Evolutionary conservation across 1,140 invertebrate genomes (phyloP).

Genomic region (Formica selysi): DNA sequence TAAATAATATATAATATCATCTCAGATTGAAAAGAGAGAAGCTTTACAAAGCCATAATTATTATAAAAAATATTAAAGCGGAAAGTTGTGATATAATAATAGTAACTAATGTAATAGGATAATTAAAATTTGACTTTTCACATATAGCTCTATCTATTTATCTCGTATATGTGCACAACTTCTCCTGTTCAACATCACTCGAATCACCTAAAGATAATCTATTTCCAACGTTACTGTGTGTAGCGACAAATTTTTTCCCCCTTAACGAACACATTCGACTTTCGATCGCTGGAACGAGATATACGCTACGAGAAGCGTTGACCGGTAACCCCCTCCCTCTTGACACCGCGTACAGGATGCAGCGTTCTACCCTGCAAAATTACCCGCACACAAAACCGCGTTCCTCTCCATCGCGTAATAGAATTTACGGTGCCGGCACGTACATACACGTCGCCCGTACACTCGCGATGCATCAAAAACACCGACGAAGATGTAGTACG

Average conservation of each 20-base stretch:
- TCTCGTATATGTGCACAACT: neutral
- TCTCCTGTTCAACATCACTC: neutral
- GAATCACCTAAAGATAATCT: neutral
- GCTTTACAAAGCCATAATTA: neutral
- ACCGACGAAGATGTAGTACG: slow-evolving; percentile 57
- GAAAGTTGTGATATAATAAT: neutral
- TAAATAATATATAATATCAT: slow-evolving; percentile 7
- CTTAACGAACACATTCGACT: neutral
- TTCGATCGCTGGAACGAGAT: slow-evolving; percentile 44
- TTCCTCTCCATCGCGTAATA: slow-evolving; percentile 46
- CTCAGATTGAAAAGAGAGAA: neutral
- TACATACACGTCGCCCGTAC: slow-evolving; percentile 33
- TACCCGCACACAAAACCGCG: slow-evolving; percentile 49
- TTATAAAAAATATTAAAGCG: neutral
- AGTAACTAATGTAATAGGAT: neutral
- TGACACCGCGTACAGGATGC: neutral
- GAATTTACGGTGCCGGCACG: slow-evolving; percentile 55
- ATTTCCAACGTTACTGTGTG: neutral
- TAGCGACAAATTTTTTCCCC: neutral
- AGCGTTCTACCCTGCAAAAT: slow-evolving; percentile 37
- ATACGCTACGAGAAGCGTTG: neutral
- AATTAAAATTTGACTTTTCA: neutral
- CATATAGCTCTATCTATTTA: neutral
- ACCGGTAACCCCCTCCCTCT: neutral
- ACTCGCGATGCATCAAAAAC: slow-evolving; percentile 60